phyloP scores from a whole-genome alignment of 2,113 vertebrate genomes.

The Coptodon rendalli region DNA sequence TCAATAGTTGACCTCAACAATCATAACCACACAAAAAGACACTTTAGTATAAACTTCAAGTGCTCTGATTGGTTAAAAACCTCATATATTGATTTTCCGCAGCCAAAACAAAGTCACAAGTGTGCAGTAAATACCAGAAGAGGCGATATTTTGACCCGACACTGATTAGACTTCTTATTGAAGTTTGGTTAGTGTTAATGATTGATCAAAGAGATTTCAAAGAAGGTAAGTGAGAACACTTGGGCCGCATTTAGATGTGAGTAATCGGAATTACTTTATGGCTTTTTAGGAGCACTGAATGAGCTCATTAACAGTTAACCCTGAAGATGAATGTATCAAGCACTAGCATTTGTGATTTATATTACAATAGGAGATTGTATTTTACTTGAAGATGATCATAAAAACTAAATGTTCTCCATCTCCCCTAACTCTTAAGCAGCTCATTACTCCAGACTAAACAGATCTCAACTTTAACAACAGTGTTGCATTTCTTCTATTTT shows the following conservation, averaged over 20 bases:
- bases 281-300: not conserved
- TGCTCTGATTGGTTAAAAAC: slow-evolving; percentile 35
- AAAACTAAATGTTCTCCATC: not conserved
- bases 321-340: not conserved
- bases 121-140: slow-evolving; percentile 65
- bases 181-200: slow-evolving; percentile 61
- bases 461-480: not conserved
- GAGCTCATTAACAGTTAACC: not conserved
- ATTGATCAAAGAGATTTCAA: slow-evolving; percentile 51
- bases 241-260: not conserved
- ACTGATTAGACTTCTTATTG: slow-evolving; percentile 42
- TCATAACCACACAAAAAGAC: not conserved
- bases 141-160: slow-evolving; percentile 47
- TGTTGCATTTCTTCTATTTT: not conserved
- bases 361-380: not conserved
- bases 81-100: slow-evolving; percentile 27
- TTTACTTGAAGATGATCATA: not conserved
- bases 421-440: not conserved
- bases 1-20: not conserved
- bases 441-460: not conserved
- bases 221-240: slow-evolving; percentile 18
- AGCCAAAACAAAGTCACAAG: slow-evolving; percentile 56
- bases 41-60: not conserved
- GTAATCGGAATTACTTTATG: not conserved
- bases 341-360: not conserved